These are phyloP conservation scores for Asbolus verrucosus DNA, from an alignment of 1,140 invertebrate species.

Conservation along the genomic window DNA sequence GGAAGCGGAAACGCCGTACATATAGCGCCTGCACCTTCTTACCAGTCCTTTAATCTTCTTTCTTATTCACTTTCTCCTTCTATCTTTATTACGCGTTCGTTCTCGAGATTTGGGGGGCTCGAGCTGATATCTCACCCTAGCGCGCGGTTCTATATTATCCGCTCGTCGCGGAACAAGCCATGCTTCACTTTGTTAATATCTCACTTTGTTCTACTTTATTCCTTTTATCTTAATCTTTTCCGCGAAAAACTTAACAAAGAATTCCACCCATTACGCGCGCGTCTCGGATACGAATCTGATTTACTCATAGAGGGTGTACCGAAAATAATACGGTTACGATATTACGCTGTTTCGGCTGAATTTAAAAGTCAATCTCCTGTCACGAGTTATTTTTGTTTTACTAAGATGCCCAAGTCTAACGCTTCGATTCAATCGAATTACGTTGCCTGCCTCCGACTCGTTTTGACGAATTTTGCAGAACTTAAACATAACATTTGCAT, in stretches of 20 bases:
- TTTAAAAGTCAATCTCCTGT: no score
- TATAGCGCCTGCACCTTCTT: slow-evolving; percentile 48
- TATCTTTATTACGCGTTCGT: slow-evolving; percentile 69
- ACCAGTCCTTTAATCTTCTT: slow-evolving; percentile 69
- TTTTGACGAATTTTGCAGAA: no score
- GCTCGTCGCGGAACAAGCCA: slow-evolving; percentile 58
- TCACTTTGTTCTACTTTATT: slow-evolving; percentile 63
- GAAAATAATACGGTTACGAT: no score
- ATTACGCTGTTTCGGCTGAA: no score
- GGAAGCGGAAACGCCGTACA: slow-evolving; percentile 60
- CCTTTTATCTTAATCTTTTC: slow-evolving; percentile 55
- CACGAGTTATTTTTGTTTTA: no score
- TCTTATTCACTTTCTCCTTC: slow-evolving; percentile 74
- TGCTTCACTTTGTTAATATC: slow-evolving; percentile 62
- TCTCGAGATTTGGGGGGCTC: slow-evolving; percentile 26
- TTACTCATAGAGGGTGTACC: background rate
- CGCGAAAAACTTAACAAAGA: slow-evolving; percentile 41
- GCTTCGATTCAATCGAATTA: no score
- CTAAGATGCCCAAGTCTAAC: no score
- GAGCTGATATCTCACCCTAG: slow-evolving; percentile 39
- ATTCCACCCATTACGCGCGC: slow-evolving; percentile 8
- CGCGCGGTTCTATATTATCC: slow-evolving; percentile 54
- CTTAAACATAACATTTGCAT: no score
- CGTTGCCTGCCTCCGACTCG: no score
- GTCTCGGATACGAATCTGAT: slow-evolving; percentile 4